Percentiles rank a stretch among this genome's conserved stretches.
Evolutionary conservation across 2,888 invertebrate species (phyloP).

Genomic region (Villa cingulata): DNA sequence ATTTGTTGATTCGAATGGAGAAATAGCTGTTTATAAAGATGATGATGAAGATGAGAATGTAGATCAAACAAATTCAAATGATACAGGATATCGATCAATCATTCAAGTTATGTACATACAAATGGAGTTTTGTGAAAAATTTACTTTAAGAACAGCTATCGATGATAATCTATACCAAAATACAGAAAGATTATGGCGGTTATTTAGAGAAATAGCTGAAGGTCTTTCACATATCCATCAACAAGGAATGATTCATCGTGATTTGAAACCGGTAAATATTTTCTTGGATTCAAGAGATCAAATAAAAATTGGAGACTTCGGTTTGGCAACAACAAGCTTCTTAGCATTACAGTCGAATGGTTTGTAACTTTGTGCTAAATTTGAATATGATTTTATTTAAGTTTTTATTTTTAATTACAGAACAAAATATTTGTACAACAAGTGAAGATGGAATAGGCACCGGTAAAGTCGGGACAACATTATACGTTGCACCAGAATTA

Average conservation of each 20-base stretch:
- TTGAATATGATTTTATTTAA: neutral
- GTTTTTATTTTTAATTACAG: neutral
- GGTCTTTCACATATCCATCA: slow-evolving; percentile 60
- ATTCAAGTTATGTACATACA: slow-evolving; percentile 67
- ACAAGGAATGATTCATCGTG: slow-evolving; percentile 9
- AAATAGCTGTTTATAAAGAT: slow-evolving; percentile 26
- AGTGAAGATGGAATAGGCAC: slow-evolving; percentile 41
- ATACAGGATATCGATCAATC: slow-evolving; percentile 23
- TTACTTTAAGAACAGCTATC: slow-evolving; percentile 78
- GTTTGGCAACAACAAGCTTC: slow-evolving; percentile 75
- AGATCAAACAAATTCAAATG: slow-evolving; percentile 17
- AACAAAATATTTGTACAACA: slow-evolving; percentile 1
- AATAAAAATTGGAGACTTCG: slow-evolving; percentile 95
- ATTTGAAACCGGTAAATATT: slow-evolving; percentile 37
- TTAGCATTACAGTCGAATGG: slow-evolving; percentile 32
- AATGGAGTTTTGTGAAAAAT: slow-evolving; percentile 99
- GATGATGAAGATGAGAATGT: slow-evolving; percentile 19
- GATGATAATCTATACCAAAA: slow-evolving; percentile 67
- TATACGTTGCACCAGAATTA: slow-evolving; percentile 92
- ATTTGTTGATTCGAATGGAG: slow-evolving; percentile 32
- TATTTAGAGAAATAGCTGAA: slow-evolving; percentile 91
- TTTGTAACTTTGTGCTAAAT: slow-evolving; percentile 8
- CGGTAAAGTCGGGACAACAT: slow-evolving; percentile 82
- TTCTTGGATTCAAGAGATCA: slow-evolving; percentile 90
- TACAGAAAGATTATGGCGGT: slow-evolving; percentile 69